phyloP scores from a whole-genome alignment of 2,113 vertebrate genomes.

The Hippocampus zosterae region DNA sequence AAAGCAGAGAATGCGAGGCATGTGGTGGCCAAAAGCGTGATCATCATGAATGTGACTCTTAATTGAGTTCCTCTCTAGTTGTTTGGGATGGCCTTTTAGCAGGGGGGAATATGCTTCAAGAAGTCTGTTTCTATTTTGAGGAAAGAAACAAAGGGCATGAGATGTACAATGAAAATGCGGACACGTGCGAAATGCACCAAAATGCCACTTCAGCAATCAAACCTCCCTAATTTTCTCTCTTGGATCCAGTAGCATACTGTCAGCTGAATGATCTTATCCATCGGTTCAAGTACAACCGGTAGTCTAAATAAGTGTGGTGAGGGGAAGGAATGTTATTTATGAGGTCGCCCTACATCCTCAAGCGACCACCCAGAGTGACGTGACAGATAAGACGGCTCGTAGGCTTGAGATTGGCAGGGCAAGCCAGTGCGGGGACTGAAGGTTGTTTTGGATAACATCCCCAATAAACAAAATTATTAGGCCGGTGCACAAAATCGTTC shows the following conservation, averaged over 20 bases:
- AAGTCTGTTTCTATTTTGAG: neutral
- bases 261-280: conserved; percentile 52
- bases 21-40: conserved; percentile 8
- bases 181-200: conserved; percentile 18
- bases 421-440: conserved; percentile 29
- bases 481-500: conserved; percentile 56
- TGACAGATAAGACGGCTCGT: conserved; percentile 56
- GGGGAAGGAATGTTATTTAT: conserved; percentile 55
- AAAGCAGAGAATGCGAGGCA: conserved; percentile 37
- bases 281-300: conserved; percentile 47
- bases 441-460: conserved; percentile 39
- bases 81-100: conserved; percentile 4
- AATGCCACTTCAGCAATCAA: conserved; percentile 53
- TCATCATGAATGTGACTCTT: conserved; percentile 39
- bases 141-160: neutral
- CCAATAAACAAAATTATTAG: conserved; percentile 55
- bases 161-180: conserved; percentile 20
- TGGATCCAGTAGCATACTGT: conserved; percentile 44
- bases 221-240: conserved; percentile 37
- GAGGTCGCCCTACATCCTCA: conserved; percentile 62
- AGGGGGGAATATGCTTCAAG: neutral
- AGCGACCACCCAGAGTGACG: conserved; percentile 53
- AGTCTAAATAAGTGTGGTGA: conserved; percentile 44
- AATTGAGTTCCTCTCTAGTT: conserved; percentile 44
- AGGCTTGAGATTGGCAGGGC: conserved; percentile 47